These are phyloP conservation scores for Ceramica pisi DNA, from an alignment of 2,888 invertebrate species.

Conservation along the genomic window DNA sequence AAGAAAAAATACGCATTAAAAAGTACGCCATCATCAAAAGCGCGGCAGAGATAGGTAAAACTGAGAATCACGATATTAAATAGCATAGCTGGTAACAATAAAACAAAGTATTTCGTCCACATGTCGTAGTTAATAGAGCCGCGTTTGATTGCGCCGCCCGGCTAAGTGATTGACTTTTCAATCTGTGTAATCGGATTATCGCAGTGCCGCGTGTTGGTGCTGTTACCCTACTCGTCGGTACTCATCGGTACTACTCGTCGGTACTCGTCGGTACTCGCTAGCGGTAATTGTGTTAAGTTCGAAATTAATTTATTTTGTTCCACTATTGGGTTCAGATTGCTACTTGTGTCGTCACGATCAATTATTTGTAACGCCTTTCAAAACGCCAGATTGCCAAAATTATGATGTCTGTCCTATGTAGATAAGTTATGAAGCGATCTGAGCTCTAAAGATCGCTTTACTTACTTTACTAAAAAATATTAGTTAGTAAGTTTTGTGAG, in stretches of 20 bases:
- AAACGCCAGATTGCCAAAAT: neutral
- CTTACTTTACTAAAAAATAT: no score
- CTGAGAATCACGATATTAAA: constrained; percentile 65
- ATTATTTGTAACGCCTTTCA: neutral
- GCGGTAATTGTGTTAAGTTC: constrained; percentile 56
- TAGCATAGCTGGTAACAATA: constrained; percentile 62
- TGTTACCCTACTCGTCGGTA: constrained; percentile 75
- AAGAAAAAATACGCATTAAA: constrained; percentile 3
- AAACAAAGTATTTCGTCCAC: constrained; percentile 76
- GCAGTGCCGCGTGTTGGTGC: constrained; percentile 72
- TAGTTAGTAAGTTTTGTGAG: no score
- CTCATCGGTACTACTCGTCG: constrained; percentile 53
- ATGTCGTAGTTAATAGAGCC: constrained; percentile 79
- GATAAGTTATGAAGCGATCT: neutral
- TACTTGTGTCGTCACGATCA: constrained; percentile 30
- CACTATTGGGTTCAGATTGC: constrained; percentile 26
- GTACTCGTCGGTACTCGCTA: constrained; percentile 39
- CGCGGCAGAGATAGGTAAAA: constrained; percentile 47
- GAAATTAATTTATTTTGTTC: constrained; percentile 63
- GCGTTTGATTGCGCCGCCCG: constrained; percentile 84
- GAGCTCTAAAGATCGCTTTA: no score
- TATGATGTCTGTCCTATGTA: no score
- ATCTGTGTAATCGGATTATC: constrained; percentile 87
- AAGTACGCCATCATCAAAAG: constrained; percentile 25
- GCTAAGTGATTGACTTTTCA: constrained; percentile 90